These are phyloP conservation scores for Misgurnus anguillicaudatus DNA, from an alignment of 2,113 vertebrate genomes.

Conservation along the genomic window DNA sequence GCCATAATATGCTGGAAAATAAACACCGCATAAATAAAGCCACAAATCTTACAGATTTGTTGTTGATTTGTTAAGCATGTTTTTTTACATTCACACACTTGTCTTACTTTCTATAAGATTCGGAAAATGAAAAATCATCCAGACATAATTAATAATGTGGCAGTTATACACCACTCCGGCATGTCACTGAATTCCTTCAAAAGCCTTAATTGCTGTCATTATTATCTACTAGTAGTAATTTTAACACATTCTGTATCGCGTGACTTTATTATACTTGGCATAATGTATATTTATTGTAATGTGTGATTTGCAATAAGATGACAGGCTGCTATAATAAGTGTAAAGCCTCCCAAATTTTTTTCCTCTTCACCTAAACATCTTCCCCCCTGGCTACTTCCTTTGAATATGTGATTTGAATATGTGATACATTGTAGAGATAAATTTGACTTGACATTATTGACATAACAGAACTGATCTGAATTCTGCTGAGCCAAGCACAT, in stretches of 20 bases:
- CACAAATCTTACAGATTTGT: not conserved
- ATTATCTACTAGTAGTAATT: too few species aligned
- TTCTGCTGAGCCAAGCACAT: not conserved
- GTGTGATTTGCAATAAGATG: too few species aligned
- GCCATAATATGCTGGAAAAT: not conserved
- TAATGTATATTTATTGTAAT: too few species aligned
- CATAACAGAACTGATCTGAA: not conserved
- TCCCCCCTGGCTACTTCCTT: too few species aligned
- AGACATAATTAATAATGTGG: not conserved
- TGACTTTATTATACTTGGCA: too few species aligned
- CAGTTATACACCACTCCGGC: not conserved
- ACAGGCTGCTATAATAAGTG: too few species aligned
- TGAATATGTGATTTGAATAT: too few species aligned
- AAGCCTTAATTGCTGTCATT: not conserved
- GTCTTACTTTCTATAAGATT: not conserved
- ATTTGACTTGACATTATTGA: not conserved
- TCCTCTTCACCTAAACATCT: too few species aligned
- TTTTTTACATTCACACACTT: not conserved
- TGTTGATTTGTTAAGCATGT: not conserved
- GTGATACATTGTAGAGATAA: too few species aligned
- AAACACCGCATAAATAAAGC: not conserved
- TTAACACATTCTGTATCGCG: too few species aligned
- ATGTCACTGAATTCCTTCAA: not conserved
- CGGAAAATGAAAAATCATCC: not conserved
- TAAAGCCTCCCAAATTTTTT: too few species aligned